Evolutionary conservation across 2,113 vertebrate genomes (phyloP), one percentile per base, ranked within the genome.

Genomic region (Anoura caudifer): DNA sequence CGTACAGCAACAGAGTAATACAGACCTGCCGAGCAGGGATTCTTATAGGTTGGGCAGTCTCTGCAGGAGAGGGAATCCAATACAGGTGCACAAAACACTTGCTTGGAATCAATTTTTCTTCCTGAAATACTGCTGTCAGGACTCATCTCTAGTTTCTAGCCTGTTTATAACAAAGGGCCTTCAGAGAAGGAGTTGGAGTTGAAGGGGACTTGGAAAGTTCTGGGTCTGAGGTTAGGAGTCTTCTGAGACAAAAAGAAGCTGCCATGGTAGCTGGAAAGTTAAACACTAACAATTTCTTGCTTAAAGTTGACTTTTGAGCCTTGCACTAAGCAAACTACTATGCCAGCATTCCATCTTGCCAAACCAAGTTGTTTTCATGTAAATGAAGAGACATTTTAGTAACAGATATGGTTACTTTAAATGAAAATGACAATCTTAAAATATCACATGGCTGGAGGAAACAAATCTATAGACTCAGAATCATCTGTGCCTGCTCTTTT

Each of bases 381-480:
- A 96, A 93, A 93, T 12, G n/a, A 95, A 96, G 61, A 88, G 24
- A 72, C 7, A 13, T 69, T 86, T 92, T 87, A 76, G 63, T 83
- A 86, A 61, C 59, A 95, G 45, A 69, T 52, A 75, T 1, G 20
- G 24, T 94, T 91, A 91, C 67, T 94, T 97, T 81, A 95, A 96
- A 86, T 33, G 52, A 90, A 92, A 95, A 92, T 26, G 54, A 65
- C 4, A 47, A 24, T 85, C 38, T 95, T 84, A 76, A 84, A 97
- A 92, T 95, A 87, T 79, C 50, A 52, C 22, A 59, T 73, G 56
- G 5, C 38, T 95, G 56, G 24, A 77, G 52, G 50, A 92, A 88
- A 90, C 41, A 87, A 80, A 69, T 33, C 24, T 92, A 77, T 9
- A 72, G 59, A 87, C 24, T 90, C 73, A 91, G 61, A 94, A 73